A percentile compares a stretch with the other conserved stretches of the same genome.
These are phyloP conservation scores for Ephydatia muelleri DNA, from an alignment of 37 sponge, comb jelly and placozoan genomes.

Conservation along the genomic window DNA sequence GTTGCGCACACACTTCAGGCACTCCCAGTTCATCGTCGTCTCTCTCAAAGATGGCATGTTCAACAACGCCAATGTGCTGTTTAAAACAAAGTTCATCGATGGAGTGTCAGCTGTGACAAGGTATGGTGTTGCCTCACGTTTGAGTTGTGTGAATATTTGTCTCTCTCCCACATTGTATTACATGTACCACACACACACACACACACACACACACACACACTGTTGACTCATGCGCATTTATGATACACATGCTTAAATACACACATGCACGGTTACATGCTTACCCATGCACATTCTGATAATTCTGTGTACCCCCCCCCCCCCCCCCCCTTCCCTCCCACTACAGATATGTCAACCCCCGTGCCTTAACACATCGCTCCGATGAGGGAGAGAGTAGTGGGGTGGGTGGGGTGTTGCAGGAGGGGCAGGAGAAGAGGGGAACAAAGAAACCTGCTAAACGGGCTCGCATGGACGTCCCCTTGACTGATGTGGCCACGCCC, in stretches of 20 bases:
- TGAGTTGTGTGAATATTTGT: not conserved
- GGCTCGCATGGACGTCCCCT: not conserved
- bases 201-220: not conserved
- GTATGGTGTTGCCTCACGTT: not conserved
- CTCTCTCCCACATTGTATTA: not conserved
- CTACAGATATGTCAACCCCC: conserved; percentile 21
- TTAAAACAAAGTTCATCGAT: conserved; percentile 98
- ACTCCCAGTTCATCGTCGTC: conserved; percentile 98
- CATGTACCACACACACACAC: not conserved
- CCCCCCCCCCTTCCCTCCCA: not conserved
- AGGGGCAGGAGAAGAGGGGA: not conserved
- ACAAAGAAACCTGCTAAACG: not conserved
- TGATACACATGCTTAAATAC: not conserved
- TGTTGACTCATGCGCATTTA: too few relatives aligned
- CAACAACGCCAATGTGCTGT: conserved; percentile 97
- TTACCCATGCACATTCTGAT: too few relatives aligned
- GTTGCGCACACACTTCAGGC: conserved; percentile 91
- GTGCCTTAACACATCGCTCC: not conserved
- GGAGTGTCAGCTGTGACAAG: conserved; percentile 96
- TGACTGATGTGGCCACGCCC: not conserved
- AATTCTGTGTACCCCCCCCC: not conserved
- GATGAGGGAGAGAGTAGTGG: not conserved
- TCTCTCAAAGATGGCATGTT: conserved; percentile 99
- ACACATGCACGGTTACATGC: not conserved
- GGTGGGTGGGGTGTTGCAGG: not conserved